A percentile compares a stretch with the other conserved stretches of the same genome.
Evolutionary conservation across 2,888 invertebrate genomes (phyloP).

Genomic region (Prosopocoilus inquinatus): DNA sequence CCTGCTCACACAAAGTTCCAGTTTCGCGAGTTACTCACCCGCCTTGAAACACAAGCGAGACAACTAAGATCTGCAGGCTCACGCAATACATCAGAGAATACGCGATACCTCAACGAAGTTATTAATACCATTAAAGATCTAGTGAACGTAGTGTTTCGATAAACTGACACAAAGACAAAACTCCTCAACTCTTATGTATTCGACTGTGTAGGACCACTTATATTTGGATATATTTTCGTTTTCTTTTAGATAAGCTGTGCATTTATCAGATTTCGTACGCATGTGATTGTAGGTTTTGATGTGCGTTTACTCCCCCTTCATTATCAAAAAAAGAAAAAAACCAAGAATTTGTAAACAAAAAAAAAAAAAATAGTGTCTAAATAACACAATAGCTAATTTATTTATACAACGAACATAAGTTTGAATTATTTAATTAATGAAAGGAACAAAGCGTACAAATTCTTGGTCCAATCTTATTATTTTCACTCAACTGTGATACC

Average conservation of each 20-base stretch:
- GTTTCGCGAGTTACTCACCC: constrained; percentile 71
- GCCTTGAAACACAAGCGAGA: constrained; percentile 68
- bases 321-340: background rate
- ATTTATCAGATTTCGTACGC: constrained; percentile 36
- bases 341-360: too few relatives aligned
- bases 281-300: constrained; percentile 16
- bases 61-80: constrained; percentile 68
- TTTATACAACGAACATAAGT: too few relatives aligned
- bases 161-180: constrained; percentile 22
- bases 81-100: constrained; percentile 67
- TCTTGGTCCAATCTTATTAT: constrained; percentile 23
- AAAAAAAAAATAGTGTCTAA: too few relatives aligned
- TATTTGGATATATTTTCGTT: constrained; percentile 26
- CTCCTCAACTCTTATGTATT: constrained; percentile 12
- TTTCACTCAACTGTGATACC: constrained; percentile 53
- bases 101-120: constrained; percentile 68
- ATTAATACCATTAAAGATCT: constrained; percentile 71
- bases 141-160: constrained; percentile 64
- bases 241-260: constrained; percentile 39
- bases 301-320: constrained; percentile 10
- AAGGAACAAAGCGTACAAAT: too few relatives aligned
- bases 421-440: too few relatives aligned
- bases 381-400: too few relatives aligned
- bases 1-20: constrained; percentile 88
- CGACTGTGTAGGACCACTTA: constrained; percentile 33